phyloP scores from a whole-genome alignment of 2,888 invertebrate species.

The Eupeodes luniger region DNA sequence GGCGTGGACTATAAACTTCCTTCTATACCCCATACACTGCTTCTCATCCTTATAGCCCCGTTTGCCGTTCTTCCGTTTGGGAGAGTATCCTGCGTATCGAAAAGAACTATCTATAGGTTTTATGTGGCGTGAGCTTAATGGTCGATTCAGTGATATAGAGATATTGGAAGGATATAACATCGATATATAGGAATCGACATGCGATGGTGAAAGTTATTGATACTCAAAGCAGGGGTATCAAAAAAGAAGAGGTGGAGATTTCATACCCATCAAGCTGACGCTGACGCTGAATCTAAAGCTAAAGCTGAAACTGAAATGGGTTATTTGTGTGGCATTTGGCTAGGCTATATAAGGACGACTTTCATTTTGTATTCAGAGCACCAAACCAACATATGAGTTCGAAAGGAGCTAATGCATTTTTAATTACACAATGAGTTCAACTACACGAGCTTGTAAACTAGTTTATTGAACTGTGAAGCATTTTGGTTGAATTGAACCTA shows the following conservation, averaged over 20 bases:
- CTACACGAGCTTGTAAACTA: neutral
- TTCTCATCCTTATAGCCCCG: no score
- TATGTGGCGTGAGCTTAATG: conserved; percentile 22
- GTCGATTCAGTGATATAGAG: conserved; percentile 44
- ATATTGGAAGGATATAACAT: conserved; percentile 37
- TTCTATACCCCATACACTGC: neutral
- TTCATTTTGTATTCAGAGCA: conserved; percentile 49
- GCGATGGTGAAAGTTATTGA: conserved; percentile 39
- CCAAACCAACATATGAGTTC: neutral
- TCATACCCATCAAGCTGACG: neutral
- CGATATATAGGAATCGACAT: conserved; percentile 13
- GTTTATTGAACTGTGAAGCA: conserved; percentile 40
- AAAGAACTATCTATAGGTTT: conserved; percentile 1
- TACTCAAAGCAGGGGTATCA: conserved; percentile 1
- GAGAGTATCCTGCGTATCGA: conserved; percentile 21
- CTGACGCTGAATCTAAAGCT: neutral
- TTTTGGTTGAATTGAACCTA: neutral
- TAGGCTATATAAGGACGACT: neutral
- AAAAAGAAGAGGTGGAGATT: conserved; percentile 2
- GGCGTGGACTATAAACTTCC: conserved; percentile 14
- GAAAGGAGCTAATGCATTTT: conserved; percentile 56
- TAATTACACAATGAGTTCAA: conserved; percentile 53
- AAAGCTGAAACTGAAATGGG: neutral
- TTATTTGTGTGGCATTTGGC: neutral
- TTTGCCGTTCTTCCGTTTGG: neutral